These are phyloP conservation scores for Epinotia ramella DNA, from an alignment of 2,888 invertebrate genomes.

Conservation along the genomic window DNA sequence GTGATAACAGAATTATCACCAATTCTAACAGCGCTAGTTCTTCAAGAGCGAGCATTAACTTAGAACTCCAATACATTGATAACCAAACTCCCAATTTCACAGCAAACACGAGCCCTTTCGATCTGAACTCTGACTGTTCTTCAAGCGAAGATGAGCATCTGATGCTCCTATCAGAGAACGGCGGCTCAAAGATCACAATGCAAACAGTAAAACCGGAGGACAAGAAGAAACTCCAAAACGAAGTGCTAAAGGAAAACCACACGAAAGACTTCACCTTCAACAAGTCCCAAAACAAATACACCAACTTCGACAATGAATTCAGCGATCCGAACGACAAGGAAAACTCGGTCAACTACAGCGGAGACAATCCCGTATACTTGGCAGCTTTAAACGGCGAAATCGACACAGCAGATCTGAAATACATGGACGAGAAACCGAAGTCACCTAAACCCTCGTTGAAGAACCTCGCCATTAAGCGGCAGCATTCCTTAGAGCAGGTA, in stretches of 20 bases:
- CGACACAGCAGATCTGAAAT: conserved; percentile 63
- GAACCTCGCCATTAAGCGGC: conserved; percentile 79
- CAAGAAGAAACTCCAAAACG: conserved; percentile 66
- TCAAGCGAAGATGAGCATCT: conserved; percentile 82
- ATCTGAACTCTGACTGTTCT: conserved; percentile 75
- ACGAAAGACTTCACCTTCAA: conserved; percentile 73
- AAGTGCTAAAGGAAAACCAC: conserved; percentile 75
- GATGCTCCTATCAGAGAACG: conserved; percentile 78
- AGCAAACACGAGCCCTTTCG: conserved; percentile 65
- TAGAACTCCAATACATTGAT: conserved; percentile 76
- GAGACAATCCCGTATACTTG: conserved; percentile 77
- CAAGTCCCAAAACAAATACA: conserved; percentile 75
- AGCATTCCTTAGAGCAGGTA: conserved; percentile 91
- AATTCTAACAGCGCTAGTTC: conserved; percentile 69
- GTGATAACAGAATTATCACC: conserved; percentile 76
- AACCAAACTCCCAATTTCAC: conserved; percentile 66
- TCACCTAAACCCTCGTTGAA: conserved; percentile 70
- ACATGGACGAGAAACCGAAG: conserved; percentile 60
- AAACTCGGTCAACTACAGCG: conserved; percentile 71
- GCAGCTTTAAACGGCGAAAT: conserved; percentile 78
- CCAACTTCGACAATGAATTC: conserved; percentile 79
- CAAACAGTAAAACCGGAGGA: conserved; percentile 66
- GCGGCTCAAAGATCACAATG: conserved; percentile 81
- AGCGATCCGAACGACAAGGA: conserved; percentile 81
- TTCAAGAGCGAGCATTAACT: conserved; percentile 73